Evolutionary conservation across 2,888 invertebrate species (phyloP), one percentile per base, ranked within the genome.

Genomic region (Tenthredo scrophulariae): DNA sequence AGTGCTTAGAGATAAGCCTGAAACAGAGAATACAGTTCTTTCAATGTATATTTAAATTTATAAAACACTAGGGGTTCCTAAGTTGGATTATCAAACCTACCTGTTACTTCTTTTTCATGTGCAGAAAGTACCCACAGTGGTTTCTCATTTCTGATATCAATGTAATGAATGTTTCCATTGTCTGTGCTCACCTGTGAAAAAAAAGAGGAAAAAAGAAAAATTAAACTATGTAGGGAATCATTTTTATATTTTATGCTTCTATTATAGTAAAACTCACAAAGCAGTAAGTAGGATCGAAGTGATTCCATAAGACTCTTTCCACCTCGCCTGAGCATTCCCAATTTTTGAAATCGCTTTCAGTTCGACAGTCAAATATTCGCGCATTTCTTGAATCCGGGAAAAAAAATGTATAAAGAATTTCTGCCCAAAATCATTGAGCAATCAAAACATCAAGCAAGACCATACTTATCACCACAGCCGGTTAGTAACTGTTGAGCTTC

Each of bases 251-350:
- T 58, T 13, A 33, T 67, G 13, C 15, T 65, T 22, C 10, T 22
- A 15, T 58, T 84, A 72, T 86, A n/a, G 29, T 40, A 0, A 9
- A n/a, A 94, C 95, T 94, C 89, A 96, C 97, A 88, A 97, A 95
- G 91, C 97, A 98, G 89, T 96, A 95, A 94, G 96, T 96, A 0
- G 97, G 96, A 91, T 97, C 96, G 87, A 95, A 95, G 65, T 95
- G 95, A 94, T 98, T 97, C 99, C 99, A 99, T 0, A 95, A 89
- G 13, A 98, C 96, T 88, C 96, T 96, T 93, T 99, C 99, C 40
- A 98, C 96, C 94, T 99, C 98, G 0, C 97, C 97, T 37, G 94
- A 94, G 15, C 97, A 94, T 58, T 94, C 88, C 98, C 98, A 99
- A 0, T 94, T 94, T 92, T 96, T 96, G 91, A 95, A 94, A 87